Percentiles rank a stretch among this genome's conserved stretches.
Conservation (phyloP, 1,140 invertebrate genomes). For the Listronotus oregonensis region DNA sequence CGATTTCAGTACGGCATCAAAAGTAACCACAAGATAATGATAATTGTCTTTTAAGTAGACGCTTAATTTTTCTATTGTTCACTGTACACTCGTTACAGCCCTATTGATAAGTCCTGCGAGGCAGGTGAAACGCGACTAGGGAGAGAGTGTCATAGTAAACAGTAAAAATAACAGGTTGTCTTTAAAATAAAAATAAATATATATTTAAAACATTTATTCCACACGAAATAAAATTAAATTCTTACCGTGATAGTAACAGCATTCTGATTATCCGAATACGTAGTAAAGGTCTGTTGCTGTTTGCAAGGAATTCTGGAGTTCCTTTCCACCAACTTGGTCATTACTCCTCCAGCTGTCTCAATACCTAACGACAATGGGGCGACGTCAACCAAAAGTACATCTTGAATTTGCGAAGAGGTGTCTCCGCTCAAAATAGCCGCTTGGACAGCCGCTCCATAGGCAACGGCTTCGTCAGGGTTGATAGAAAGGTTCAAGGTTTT, state of each 20-base stretch:
- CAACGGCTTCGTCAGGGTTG: constrained; percentile 80
- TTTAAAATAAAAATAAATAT: too few species aligned
- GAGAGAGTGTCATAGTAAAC: too few species aligned
- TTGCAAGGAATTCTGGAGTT: constrained; percentile 73
- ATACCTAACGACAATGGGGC: constrained; percentile 73
- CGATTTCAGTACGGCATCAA: too few species aligned
- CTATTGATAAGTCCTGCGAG: too few species aligned
- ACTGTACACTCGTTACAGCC: too few species aligned
- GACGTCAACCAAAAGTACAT: constrained; percentile 76
- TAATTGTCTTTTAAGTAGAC: too few species aligned
- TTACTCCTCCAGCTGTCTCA: constrained; percentile 71
- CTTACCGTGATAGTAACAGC: constrained; percentile 76
- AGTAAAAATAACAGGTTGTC: too few species aligned
- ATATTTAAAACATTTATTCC: too few species aligned
- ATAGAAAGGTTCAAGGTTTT: constrained; percentile 73
- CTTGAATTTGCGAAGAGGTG: constrained; percentile 73
- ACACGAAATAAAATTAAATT: neutral
- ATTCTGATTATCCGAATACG: constrained; percentile 71
- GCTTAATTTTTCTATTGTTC: too few species aligned
- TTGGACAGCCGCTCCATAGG: constrained; percentile 75
- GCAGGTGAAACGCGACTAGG: too few species aligned
- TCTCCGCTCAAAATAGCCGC: constrained; percentile 75
- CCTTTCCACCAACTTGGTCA: constrained; percentile 69
- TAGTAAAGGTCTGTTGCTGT: constrained; percentile 69
- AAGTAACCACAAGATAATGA: too few species aligned